Evolutionary conservation across 2,888 invertebrate genomes (phyloP), one percentile per base, ranked within the genome.

Genomic region (Petrolisthes cinctipes): DNA sequence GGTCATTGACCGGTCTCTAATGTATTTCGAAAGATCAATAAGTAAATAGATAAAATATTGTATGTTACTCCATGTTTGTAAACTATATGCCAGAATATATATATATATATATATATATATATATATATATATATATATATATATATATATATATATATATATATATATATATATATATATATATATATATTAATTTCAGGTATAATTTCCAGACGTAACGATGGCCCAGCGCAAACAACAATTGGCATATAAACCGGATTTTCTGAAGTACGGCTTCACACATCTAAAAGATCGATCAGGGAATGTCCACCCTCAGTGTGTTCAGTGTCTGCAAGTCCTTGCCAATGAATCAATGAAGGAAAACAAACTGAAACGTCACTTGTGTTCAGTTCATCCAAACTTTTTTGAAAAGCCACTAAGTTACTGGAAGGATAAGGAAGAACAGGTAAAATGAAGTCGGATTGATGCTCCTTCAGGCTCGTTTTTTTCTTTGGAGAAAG

Each of bases 401-500:
- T n/a, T 71, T n/a, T 5, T n/a, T 71, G 71, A 71, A 71, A 71
- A 71, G 71, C 71, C 71, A 5, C 71, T 71, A 14, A 71, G 71
- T 71, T 71, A 71, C 71, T 71, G 71, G 71, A 71, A 71, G n/a
- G 71, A 71, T 14, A 71, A 71, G n/a, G 71, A 71, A 71, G 71
- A 14, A n/a, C n/a, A 7, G 71, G 71, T 71, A 71, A 71, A 71
- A 71, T n/a, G 71, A 71, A 71, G 71, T 6, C 71, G 7, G 71
- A 82, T 82, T 61, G 66, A 82, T 82, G 51, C 23, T 82, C 66
- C 61, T 51, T n/a, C 23, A n/a, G 7, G 68, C 11, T 82, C 37
- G n/a, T 17, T 17, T 82, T 82, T 82, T 82, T 82, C 68, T 51
- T 37, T 82, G 68, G 4, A 68, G 82, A 82, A 82, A 53, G 51